Conservation (phyloP, 1,140 invertebrate species). For the Proales similis region DNA sequence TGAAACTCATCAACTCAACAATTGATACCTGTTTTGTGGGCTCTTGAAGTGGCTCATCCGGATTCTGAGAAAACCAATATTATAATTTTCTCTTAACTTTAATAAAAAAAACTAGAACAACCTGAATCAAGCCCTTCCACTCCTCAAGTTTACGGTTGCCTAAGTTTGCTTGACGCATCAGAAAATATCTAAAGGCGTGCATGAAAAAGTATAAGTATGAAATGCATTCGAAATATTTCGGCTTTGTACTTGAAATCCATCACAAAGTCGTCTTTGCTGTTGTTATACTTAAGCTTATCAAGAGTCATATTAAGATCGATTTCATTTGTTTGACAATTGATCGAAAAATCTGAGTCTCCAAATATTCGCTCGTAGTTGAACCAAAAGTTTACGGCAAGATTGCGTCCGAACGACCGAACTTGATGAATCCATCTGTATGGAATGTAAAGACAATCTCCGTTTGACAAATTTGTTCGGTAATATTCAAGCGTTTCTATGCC, state of each 20-base stretch:
- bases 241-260: conserved; percentile 30
- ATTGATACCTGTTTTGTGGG: neutral
- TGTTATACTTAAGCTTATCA: conserved; percentile 3
- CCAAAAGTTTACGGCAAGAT: conserved; percentile 51
- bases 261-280: conserved; percentile 1
- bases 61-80: neutral
- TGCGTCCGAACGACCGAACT: conserved; percentile 48
- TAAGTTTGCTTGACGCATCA: conserved; percentile 30
- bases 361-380: conserved; percentile 39
- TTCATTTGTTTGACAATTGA: conserved; percentile 20
- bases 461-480: conserved; percentile 42
- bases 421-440: conserved; percentile 51
- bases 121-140: conserved; percentile 10
- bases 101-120: neutral
- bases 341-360: neutral
- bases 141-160: conserved; percentile 9
- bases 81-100: neutral
- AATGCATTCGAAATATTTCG: neutral
- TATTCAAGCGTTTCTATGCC: conserved; percentile 44
- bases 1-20: neutral
- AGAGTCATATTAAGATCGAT: conserved; percentile 15
- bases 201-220: neutral
- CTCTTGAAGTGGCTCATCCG: neutral
- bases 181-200: neutral
- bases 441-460: conserved; percentile 52